Conservation (phyloP, 2,888 invertebrate species). For the Morinoia aosen region DNA sequence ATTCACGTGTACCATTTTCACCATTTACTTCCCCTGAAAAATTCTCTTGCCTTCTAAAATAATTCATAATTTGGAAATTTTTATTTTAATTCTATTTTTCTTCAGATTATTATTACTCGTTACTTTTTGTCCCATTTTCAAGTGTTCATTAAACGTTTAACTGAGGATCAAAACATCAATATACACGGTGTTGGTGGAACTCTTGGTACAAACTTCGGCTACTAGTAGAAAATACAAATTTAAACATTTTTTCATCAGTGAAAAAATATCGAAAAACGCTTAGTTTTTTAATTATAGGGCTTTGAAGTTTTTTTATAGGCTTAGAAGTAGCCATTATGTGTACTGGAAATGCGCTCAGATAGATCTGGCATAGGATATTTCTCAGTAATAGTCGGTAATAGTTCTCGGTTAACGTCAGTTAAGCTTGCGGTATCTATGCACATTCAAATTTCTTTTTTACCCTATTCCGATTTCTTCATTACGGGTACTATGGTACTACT, state of each 20-base stretch:
- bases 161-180: background rate
- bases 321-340: too few relatives aligned
- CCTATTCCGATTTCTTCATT: background rate
- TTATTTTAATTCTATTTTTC: background rate
- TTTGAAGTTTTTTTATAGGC: too few relatives aligned
- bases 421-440: background rate
- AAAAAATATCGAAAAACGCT: too few relatives aligned
- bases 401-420: too few relatives aligned
- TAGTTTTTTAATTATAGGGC: too few relatives aligned
- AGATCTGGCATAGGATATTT: background rate
- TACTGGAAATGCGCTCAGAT: background rate
- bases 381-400: background rate
- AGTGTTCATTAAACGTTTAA: background rate
- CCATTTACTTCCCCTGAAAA: background rate
- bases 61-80: too few relatives aligned
- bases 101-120: background rate
- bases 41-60: background rate
- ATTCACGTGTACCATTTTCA: background rate
- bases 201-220: too few relatives aligned
- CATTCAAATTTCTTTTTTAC: background rate
- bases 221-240: too few relatives aligned
- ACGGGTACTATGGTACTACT: background rate
- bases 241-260: too few relatives aligned
- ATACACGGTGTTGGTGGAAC: too few relatives aligned
- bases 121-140: background rate